These are phyloP conservation scores for Neomonachus schauinslandi DNA, from an alignment of 2,113 vertebrate species.

Conservation along the genomic window DNA sequence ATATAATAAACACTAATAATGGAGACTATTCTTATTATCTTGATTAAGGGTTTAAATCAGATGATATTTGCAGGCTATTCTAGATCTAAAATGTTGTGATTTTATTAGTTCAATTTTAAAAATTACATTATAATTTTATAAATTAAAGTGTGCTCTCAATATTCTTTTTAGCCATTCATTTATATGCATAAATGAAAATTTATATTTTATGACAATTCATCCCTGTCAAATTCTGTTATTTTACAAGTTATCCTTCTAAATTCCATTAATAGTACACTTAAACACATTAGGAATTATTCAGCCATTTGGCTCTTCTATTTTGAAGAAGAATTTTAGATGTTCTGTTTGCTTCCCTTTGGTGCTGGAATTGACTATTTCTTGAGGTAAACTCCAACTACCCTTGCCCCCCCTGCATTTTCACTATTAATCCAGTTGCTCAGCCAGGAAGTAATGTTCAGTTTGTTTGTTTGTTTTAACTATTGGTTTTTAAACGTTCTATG, in stretches of 20 bases:
- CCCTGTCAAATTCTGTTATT: slow-evolving; percentile 7
- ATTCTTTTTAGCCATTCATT: slow-evolving; percentile 7
- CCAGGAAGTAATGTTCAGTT: neutral
- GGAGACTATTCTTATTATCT: neutral
- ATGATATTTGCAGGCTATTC: neutral
- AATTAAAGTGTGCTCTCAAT: neutral
- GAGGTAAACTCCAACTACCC: neutral
- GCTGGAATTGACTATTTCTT: slow-evolving; percentile 34
- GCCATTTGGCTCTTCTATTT: neutral
- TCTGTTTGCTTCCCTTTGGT: neutral
- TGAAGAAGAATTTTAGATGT: slow-evolving; percentile 23
- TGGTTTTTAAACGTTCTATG: neutral
- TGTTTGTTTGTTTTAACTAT: neutral
- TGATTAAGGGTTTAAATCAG: slow-evolving; percentile 12
- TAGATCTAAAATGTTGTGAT: neutral
- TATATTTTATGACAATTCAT: neutral
- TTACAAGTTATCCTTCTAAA: neutral
- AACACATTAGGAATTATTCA: neutral
- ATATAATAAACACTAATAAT: neutral
- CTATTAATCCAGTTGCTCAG: neutral
- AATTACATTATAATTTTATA: neutral
- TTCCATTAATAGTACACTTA: neutral
- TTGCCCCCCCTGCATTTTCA: neutral
- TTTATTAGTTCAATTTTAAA: slow-evolving; percentile 29
- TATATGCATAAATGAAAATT: slow-evolving; percentile 9